Percentiles rank a stretch among this genome's conserved stretches.
phyloP scores from a whole-genome alignment of 2,113 vertebrate genomes.

The Macaca mulatta region DNA sequence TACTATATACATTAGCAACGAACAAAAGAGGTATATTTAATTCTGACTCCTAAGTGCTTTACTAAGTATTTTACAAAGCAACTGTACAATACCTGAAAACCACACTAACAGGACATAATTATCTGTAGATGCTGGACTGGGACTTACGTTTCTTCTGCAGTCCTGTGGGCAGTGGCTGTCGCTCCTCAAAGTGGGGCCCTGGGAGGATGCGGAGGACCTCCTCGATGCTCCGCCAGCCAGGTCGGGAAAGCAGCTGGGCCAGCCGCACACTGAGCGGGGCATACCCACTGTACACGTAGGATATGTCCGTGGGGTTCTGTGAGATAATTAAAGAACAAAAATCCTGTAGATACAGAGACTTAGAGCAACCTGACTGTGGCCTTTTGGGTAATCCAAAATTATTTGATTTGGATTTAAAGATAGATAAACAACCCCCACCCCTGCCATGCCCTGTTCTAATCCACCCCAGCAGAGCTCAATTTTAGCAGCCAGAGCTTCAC shows the following conservation, averaged over 20 bases:
- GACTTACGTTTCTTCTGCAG: conserved; percentile 87
- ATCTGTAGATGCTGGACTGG: accelerated
- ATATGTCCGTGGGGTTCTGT: conserved; percentile 98
- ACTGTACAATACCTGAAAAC: background rate
- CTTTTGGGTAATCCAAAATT: background rate
- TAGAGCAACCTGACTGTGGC: background rate
- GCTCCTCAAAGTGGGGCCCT: conserved; percentile 97
- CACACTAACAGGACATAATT: accelerated
- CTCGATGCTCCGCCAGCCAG: conserved; percentile 98
- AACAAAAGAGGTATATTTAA: background rate
- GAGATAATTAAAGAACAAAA: background rate
- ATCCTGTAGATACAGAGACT: background rate
- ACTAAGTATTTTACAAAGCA: background rate
- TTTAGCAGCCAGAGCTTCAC: background rate
- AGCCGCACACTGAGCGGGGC: conserved; percentile 96
- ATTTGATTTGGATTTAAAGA: background rate
- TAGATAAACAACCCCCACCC: background rate
- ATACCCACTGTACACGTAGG: conserved; percentile 97
- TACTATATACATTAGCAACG: background rate
- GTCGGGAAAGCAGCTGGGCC: conserved; percentile 94
- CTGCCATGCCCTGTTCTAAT: background rate
- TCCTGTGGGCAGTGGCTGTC: conserved; percentile 93
- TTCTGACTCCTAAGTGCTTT: background rate
- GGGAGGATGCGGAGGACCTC: conserved; percentile 98
- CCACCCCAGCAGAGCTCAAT: background rate